Evolutionary conservation across 1,140 invertebrate species (phyloP).

Genomic region (Papilio glaucus): DNA sequence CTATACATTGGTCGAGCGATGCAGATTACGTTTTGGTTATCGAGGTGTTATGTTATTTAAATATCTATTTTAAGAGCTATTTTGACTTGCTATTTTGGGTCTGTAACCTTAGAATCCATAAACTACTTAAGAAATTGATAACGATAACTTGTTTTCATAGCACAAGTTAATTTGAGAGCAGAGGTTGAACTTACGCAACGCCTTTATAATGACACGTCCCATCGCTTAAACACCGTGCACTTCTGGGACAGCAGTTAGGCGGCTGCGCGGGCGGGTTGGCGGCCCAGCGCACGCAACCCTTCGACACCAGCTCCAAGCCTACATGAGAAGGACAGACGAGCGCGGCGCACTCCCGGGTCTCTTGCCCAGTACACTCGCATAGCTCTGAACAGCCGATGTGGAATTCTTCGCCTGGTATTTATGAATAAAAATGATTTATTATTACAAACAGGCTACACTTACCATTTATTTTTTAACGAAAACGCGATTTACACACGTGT

Average conservation of each 20-base stretch:
- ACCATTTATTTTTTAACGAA: too few relatives aligned
- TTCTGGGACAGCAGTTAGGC: slow-evolving; percentile 92
- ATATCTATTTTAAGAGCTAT: too few relatives aligned
- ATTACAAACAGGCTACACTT: too few relatives aligned
- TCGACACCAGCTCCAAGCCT: slow-evolving; percentile 91
- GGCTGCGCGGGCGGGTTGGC: slow-evolving; percentile 88
- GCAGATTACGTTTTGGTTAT: too few relatives aligned
- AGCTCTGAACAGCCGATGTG: slow-evolving; percentile 90
- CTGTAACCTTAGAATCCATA: background rate
- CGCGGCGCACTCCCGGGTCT: slow-evolving; percentile 88
- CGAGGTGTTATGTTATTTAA: too few relatives aligned
- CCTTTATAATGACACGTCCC: slow-evolving; percentile 90
- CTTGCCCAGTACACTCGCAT: slow-evolving; percentile 86
- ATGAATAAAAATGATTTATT: slow-evolving; percentile 33
- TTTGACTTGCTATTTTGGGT: too few relatives aligned
- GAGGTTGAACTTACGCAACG: slow-evolving; percentile 78
- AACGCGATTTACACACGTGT: too few relatives aligned
- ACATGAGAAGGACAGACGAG: slow-evolving; percentile 93
- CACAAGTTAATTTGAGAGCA: too few relatives aligned
- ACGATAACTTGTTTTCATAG: too few relatives aligned
- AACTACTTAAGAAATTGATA: too few relatives aligned
- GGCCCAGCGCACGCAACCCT: slow-evolving; percentile 93
- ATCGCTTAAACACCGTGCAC: slow-evolving; percentile 90
- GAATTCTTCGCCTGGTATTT: slow-evolving; percentile 85
- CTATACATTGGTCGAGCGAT: too few relatives aligned